Conservation (phyloP, 2,888 invertebrate species). For the Elmis aenea region DNA sequence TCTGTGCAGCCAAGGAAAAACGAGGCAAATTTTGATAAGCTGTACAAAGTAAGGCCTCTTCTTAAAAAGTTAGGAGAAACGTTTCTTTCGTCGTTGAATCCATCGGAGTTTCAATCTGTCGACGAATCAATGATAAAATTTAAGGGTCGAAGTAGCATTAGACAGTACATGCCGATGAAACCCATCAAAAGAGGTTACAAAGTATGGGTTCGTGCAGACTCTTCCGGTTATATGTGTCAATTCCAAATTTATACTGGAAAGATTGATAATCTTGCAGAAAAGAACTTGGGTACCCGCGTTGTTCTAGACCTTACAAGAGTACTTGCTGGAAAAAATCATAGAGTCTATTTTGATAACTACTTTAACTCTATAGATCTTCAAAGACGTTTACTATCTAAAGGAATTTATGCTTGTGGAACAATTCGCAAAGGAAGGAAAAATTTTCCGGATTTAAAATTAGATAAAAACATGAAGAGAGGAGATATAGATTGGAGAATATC, state of each 20-base stretch:
- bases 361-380: conserved; percentile 22
- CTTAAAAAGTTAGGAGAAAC: conserved; percentile 15
- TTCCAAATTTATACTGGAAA: conserved; percentile 24
- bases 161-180: conserved; percentile 34
- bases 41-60: conserved; percentile 21
- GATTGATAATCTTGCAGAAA: too few species aligned
- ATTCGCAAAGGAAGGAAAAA: conserved; percentile 20
- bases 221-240: conserved; percentile 20
- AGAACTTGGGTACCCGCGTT: conserved; percentile 17
- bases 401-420: conserved; percentile 25
- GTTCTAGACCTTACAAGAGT: conserved; percentile 15
- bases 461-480: conserved; percentile 21
- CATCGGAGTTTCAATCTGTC: conserved; percentile 16
- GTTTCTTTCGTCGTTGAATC: conserved; percentile 17
- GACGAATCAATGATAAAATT: conserved; percentile 28
- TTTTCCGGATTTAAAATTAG: conserved; percentile 17
- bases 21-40: conserved; percentile 17
- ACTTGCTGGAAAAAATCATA: conserved; percentile 16
- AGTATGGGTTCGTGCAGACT: conserved; percentile 23
- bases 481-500: conserved; percentile 23
- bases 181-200: conserved; percentile 35
- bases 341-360: conserved; percentile 28
- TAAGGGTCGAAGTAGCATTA: conserved; percentile 22
- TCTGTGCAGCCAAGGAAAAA: conserved; percentile 12
- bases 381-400: conserved; percentile 15